A percentile compares a stretch with the other conserved stretches of the same genome.
These are phyloP conservation scores for Pygoscelis adeliae DNA, from an alignment of 2,113 vertebrate species.

Conservation along the genomic window DNA sequence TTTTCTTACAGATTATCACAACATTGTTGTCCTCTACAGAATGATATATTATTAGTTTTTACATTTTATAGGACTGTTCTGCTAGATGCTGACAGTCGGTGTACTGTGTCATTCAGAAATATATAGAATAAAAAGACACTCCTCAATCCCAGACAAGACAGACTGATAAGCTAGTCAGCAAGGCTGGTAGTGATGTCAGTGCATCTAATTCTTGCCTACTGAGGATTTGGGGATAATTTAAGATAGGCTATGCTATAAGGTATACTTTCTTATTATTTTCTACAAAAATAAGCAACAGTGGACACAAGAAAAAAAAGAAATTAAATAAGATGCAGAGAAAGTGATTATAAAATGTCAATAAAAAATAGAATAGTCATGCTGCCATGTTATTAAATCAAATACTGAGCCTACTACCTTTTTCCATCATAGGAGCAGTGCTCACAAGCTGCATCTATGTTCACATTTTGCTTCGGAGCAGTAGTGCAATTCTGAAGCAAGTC, in stretches of 20 bases:
- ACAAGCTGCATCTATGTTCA: neutral
- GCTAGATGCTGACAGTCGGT: neutral
- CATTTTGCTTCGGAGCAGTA: neutral
- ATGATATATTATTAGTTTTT: neutral
- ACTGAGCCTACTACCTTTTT: neutral
- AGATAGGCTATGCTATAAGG: neutral
- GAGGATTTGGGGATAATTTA: neutral
- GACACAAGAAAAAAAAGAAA: neutral
- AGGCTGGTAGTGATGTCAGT: neutral
- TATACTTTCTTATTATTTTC: neutral
- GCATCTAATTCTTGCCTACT: neutral
- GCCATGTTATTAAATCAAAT: neutral
- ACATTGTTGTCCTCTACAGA: neutral
- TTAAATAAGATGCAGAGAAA: neutral
- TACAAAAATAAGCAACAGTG: neutral
- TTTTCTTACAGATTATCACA: neutral
- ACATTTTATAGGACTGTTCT: neutral
- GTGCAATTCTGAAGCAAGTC: neutral
- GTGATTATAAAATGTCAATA: neutral
- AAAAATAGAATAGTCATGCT: neutral
- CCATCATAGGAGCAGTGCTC: neutral
- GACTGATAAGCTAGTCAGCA: neutral
- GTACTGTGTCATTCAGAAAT: neutral
- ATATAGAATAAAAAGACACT: neutral
- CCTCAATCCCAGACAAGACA: neutral